Conservation (phyloP, 2,888 invertebrate species). For the Drosophila mimica region DNA sequence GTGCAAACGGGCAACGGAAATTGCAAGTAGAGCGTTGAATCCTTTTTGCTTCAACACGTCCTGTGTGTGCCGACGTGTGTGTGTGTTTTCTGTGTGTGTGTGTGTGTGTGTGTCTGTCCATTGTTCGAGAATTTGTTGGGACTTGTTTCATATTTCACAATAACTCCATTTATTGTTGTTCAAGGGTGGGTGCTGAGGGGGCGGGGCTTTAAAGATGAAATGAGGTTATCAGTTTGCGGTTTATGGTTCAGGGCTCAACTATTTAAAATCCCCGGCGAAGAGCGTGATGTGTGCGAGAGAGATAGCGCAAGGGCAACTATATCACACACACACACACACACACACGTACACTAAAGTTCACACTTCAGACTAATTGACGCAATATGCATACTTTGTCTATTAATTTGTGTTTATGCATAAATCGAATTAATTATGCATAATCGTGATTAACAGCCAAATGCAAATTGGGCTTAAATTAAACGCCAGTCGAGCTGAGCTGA, state of each 20-base stretch:
- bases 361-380: constrained; percentile 68
- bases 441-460: constrained; percentile 79
- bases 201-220: constrained; percentile 72
- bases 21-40: constrained; percentile 81
- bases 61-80: constrained; percentile 8
- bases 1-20: constrained; percentile 74
- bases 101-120: constrained; percentile 50
- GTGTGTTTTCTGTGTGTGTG: constrained; percentile 13
- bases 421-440: constrained; percentile 79
- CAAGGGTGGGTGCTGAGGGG: constrained; percentile 10
- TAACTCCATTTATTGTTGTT: constrained; percentile 74
- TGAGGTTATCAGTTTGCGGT: constrained; percentile 70
- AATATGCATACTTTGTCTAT: constrained; percentile 79
- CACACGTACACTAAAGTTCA: constrained; percentile 24
- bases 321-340: neutral
- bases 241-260: constrained; percentile 51
- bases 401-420: constrained; percentile 80
- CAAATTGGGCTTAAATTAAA: constrained; percentile 65
- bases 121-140: constrained; percentile 78
- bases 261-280: constrained; percentile 43
- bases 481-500: constrained; percentile 35
- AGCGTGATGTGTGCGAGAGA: constrained; percentile 3
- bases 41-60: constrained; percentile 80
- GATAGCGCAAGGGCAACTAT: neutral
- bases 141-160: constrained; percentile 81